Percentiles rank a stretch among this genome's conserved stretches.
These are phyloP conservation scores for Coreoperca whiteheadi DNA, from an alignment of 2,113 vertebrate genomes.

Conservation along the genomic window DNA sequence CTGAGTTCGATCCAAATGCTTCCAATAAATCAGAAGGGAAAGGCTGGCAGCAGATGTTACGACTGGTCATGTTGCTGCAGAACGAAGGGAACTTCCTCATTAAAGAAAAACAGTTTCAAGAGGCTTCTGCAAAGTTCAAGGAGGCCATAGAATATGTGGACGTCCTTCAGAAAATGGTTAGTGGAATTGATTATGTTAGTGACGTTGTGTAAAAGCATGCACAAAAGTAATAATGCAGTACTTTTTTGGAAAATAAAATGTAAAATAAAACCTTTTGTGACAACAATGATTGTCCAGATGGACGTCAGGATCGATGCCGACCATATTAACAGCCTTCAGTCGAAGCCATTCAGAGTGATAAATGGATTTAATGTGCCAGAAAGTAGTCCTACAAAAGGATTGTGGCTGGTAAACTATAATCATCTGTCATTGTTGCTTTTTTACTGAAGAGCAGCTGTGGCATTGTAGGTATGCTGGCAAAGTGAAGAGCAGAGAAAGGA, in stretches of 20 bases:
- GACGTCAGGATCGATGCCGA: background rate
- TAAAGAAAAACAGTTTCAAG: slow-evolving; percentile 80
- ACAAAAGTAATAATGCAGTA: background rate
- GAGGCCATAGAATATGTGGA: slow-evolving; percentile 89
- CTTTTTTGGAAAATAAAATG: background rate
- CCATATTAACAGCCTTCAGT: background rate
- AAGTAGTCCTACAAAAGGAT: slow-evolving; percentile 28
- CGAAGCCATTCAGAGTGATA: background rate
- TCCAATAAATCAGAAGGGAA: slow-evolving; percentile 57
- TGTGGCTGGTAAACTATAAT: slow-evolving; percentile 39
- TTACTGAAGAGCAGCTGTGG: slow-evolving; percentile 58
- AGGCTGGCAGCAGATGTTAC: slow-evolving; percentile 89
- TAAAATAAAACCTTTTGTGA: slow-evolving; percentile 18
- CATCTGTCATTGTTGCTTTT: slow-evolving; percentile 45
- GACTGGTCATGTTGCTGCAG: slow-evolving; percentile 86
- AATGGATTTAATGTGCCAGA: slow-evolving; percentile 9
- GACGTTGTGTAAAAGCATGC: background rate
- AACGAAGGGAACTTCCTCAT: slow-evolving; percentile 88
- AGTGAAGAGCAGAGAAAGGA: slow-evolving; percentile 47
- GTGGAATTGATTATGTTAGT: background rate
- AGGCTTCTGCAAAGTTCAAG: slow-evolving; percentile 85
- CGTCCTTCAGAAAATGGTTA: slow-evolving; percentile 86
- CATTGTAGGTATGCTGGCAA: slow-evolving; percentile 47
- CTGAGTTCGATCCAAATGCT: slow-evolving; percentile 3
- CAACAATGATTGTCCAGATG: background rate